phyloP scores from a whole-genome alignment of 1,140 invertebrate species.

The Platorchestia sp. region DNA sequence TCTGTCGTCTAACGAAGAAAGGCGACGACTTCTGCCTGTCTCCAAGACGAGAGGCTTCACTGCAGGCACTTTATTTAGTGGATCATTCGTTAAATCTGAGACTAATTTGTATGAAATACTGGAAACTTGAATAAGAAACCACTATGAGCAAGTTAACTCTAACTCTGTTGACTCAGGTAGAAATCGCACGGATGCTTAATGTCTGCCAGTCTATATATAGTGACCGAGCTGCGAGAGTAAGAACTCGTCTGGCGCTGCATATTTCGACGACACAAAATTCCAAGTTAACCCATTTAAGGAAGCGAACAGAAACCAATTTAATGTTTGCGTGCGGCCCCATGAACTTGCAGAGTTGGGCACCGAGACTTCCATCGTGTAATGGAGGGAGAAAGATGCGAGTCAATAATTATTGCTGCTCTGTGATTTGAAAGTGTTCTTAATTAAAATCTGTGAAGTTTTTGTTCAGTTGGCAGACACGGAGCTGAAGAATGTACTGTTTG shows the following conservation, averaged over 20 bases:
- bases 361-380: background rate
- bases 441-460: background rate
- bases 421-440: background rate
- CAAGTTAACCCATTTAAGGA: slow-evolving; percentile 1
- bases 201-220: background rate
- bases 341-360: background rate
- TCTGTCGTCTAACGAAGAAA: background rate
- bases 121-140: background rate
- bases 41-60: background rate
- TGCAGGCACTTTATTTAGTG: background rate
- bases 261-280: background rate
- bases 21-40: background rate
- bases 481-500: background rate
- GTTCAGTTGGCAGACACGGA: background rate
- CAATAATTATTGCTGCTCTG: background rate
- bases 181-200: background rate
- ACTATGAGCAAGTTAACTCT: background rate
- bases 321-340: background rate
- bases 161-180: background rate
- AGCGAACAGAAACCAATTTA: slow-evolving; percentile 8
- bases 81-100: background rate
- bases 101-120: background rate
- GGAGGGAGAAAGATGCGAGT: background rate
- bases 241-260: background rate
- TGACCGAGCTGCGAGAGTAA: background rate